A percentile compares a stretch with the other conserved stretches of the same genome.
phyloP scores from a whole-genome alignment of 2,888 invertebrate species.

The Synergus itoensis region DNA sequence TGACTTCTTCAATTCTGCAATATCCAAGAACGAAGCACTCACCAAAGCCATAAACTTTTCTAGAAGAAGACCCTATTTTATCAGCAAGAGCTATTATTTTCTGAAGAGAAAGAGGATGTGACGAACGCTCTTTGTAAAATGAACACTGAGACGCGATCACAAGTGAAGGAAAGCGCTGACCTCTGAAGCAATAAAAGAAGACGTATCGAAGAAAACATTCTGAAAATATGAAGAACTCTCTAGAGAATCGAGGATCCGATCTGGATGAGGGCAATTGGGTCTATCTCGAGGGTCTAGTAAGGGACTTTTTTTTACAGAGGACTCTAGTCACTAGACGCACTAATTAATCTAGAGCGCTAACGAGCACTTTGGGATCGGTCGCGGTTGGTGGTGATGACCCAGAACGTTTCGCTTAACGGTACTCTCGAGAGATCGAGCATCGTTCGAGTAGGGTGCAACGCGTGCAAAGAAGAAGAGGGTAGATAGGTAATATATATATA shows the following conservation, averaged over 20 bases:
- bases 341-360: conserved; percentile 60
- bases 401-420: conserved; percentile 44
- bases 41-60: not conserved
- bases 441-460: conserved; percentile 24
- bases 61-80: not conserved
- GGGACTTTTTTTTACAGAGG: conserved; percentile 43
- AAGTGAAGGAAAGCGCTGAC: not conserved
- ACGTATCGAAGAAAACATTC: conserved; percentile 18
- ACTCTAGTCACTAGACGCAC: conserved; percentile 49
- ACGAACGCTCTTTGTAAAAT: not conserved
- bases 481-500: no score
- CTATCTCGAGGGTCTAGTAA: conserved; percentile 40
- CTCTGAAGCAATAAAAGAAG: conserved; percentile 10
- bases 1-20: not conserved
- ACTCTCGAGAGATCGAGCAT: conserved; percentile 39
- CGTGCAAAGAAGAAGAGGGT: not conserved
- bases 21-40: conserved; percentile 17
- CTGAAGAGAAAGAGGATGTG: conserved; percentile 8
- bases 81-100: not conserved
- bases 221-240: not conserved
- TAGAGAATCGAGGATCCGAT: not conserved
- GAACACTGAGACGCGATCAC: conserved; percentile 28
- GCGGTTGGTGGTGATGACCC: conserved; percentile 27
- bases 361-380: conserved; percentile 47
- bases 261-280: conserved; percentile 34